A percentile compares a stretch with the other conserved stretches of the same genome.
These are phyloP conservation scores for Brachionus asplanchnoidis DNA, from an alignment of 1,140 invertebrate genomes.

Conservation along the genomic window DNA sequence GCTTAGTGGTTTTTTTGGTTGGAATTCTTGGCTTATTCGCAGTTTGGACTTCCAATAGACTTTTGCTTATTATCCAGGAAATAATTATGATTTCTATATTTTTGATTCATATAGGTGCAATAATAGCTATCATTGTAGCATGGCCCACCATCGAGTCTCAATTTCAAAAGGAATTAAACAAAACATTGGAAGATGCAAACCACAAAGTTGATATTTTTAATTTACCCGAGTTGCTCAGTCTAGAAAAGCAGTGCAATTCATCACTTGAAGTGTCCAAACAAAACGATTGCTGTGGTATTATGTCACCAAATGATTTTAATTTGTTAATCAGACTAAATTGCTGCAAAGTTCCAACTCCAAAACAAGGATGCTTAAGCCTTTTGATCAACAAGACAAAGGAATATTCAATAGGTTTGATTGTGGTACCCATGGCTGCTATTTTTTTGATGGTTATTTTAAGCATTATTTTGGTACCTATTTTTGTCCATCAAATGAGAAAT, in stretches of 20 bases:
- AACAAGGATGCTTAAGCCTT: not conserved
- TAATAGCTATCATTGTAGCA: not conserved
- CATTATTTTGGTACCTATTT: not conserved
- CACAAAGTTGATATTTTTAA: not conserved
- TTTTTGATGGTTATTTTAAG: constrained; percentile 3
- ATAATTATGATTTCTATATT: not conserved
- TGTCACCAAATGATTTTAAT: constrained; percentile 12
- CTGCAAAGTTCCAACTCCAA: not conserved
- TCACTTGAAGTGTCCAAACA: not conserved
- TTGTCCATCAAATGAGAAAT: not conserved
- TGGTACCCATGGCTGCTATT: not conserved
- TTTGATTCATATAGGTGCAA: constrained; percentile 1
- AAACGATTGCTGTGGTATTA: constrained; percentile 16
- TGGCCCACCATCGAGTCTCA: not conserved
- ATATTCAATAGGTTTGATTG: not conserved
- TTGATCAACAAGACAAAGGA: not conserved
- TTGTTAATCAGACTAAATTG: not conserved
- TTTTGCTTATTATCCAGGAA: not conserved
- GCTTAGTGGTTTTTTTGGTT: not conserved
- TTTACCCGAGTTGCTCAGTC: not conserved
- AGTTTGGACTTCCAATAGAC: not conserved
- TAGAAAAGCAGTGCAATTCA: not conserved
- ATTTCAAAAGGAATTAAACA: not conserved
- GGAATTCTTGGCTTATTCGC: not conserved
- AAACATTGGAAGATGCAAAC: not conserved